phyloP scores from a whole-genome alignment of 1,140 invertebrate species.

The Drosophila gunungcola region DNA sequence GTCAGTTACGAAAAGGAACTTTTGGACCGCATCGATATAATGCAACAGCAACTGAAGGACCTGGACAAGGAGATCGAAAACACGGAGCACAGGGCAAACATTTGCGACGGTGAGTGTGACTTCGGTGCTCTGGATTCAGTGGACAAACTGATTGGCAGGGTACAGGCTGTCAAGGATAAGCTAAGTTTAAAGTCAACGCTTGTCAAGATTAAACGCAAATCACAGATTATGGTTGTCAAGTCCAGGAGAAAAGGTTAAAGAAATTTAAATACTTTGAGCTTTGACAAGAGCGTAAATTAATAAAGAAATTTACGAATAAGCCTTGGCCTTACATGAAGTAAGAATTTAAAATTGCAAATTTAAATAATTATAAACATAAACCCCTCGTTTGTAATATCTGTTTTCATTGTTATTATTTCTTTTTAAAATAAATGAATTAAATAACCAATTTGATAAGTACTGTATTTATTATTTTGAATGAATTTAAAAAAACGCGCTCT shows the following conservation, averaged over 20 bases:
- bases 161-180: not conserved
- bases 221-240: not conserved
- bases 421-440: too few relatives aligned
- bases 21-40: not conserved
- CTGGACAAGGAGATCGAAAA: constrained; percentile 2
- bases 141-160: not conserved
- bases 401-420: too few relatives aligned
- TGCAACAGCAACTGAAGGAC: not conserved
- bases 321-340: too few relatives aligned
- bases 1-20: not conserved
- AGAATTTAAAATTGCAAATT: too few relatives aligned
- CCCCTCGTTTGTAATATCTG: too few relatives aligned
- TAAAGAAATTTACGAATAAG: too few relatives aligned
- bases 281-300: too few relatives aligned
- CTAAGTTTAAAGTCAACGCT: not conserved
- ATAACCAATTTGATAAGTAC: too few relatives aligned
- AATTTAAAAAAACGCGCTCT: not conserved
- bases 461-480: too few relatives aligned
- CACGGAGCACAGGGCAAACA: not conserved
- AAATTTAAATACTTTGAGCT: too few relatives aligned
- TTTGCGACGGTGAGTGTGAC: constrained; percentile 4
- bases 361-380: too few relatives aligned
- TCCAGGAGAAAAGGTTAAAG: not conserved
- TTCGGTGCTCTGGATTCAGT: not conserved
- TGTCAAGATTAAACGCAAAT: not conserved